Evolutionary conservation across 2,888 invertebrate species (phyloP).

Genomic region (Agrotis exclamationis): DNA sequence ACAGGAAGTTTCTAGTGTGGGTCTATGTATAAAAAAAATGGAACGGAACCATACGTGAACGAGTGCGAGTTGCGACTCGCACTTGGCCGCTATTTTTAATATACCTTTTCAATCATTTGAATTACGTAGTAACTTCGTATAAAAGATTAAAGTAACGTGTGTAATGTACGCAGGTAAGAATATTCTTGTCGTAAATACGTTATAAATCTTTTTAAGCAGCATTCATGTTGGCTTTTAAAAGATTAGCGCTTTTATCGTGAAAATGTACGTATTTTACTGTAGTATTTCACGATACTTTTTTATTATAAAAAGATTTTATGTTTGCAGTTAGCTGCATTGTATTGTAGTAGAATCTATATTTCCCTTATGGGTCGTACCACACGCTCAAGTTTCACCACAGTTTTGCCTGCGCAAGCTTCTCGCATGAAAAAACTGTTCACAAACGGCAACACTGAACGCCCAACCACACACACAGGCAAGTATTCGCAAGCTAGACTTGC

Average conservation of each 20-base stretch:
- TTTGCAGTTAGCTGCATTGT: background rate
- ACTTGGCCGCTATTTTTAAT: background rate
- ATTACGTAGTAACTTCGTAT: background rate
- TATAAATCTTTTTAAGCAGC: background rate
- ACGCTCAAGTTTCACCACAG: too few species aligned
- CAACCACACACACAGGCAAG: too few species aligned
- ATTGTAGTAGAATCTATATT: background rate
- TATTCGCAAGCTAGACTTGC: too few species aligned
- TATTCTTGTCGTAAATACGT: background rate
- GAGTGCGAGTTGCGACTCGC: too few species aligned
- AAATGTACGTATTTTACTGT: background rate
- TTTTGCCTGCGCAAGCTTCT: too few species aligned
- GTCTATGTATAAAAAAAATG: too few species aligned
- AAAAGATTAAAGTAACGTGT: background rate
- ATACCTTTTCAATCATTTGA: background rate
- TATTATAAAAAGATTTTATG: background rate
- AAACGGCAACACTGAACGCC: too few species aligned
- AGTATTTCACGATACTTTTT: background rate
- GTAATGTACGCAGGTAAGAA: background rate
- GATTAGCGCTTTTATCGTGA: background rate
- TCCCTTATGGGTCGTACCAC: too few species aligned
- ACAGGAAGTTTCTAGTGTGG: too few species aligned
- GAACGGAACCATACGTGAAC: too few species aligned
- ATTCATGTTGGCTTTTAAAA: conserved; percentile 5
- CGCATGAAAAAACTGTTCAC: too few species aligned